Evolutionary conservation across 2,113 vertebrate genomes (phyloP).

Genomic region (Protomyctophum bolini): DNA sequence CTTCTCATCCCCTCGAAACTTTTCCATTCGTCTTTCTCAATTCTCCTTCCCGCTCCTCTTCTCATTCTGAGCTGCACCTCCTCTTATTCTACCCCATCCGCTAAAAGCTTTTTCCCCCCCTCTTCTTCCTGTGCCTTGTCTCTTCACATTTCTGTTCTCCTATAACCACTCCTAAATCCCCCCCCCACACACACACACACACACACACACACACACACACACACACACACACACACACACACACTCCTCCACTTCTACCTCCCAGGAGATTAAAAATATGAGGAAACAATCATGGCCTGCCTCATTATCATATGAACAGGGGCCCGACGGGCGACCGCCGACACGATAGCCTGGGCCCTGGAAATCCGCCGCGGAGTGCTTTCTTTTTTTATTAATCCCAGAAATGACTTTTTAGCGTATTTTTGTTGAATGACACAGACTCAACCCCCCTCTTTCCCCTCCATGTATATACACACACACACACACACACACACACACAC

Average conservation of each 20-base stretch:
- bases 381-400: slow-evolving; percentile 72
- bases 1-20: slow-evolving; percentile 21
- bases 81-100: too few species aligned
- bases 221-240: too few species aligned
- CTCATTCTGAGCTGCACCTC: neutral
- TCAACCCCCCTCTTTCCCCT: slow-evolving; percentile 46
- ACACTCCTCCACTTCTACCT: slow-evolving; percentile 6
- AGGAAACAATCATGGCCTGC: slow-evolving; percentile 79
- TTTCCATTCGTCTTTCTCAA: slow-evolving; percentile 25
- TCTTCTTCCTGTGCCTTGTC: too few species aligned
- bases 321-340: slow-evolving; percentile 58
- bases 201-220: too few species aligned
- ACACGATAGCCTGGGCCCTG: slow-evolving; percentile 61
- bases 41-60: slow-evolving; percentile 7
- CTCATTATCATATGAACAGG: slow-evolving; percentile 81
- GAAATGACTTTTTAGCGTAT: slow-evolving; percentile 79
- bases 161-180: neutral
- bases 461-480: neutral
- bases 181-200: neutral
- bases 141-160: too few species aligned
- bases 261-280: slow-evolving; percentile 78
- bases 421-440: slow-evolving; percentile 76
- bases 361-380: slow-evolving; percentile 69
- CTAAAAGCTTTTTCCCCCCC: too few species aligned
- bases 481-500: too few species aligned